Evolutionary conservation across 2,797 vertebrate species (phyloP), one percentile per base, ranked within the genome.

Genomic region (Syngnathus rostellatus): DNA sequence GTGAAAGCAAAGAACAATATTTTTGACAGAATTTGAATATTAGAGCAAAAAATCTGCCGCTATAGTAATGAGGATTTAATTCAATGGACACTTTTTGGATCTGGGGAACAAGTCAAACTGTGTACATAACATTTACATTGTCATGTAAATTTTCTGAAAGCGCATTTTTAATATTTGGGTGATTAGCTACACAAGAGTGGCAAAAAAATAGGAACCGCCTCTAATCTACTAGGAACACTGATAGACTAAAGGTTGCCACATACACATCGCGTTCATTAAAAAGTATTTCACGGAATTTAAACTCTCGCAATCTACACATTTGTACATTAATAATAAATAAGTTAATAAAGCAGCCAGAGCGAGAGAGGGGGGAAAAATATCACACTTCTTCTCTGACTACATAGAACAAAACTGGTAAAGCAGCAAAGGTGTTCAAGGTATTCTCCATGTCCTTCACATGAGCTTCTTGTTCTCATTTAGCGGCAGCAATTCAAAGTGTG

Each of bases 401-500:
- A 40, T 8, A 48, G 67, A 37, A 63, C 0, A 31, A 39, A 8
- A 40, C 37, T 59, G 57, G 31, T 59, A 59, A 40, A 40, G 19
- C 58, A 9, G 4, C 8, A 58, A 58, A 38, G 16, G 38, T n/a
- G 58, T 40, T n/a, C 8, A 23, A 31, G 9, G 43, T 46, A 31
- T 45, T 3, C 41, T 43, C 21, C 17, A 45, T 46, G 23, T 25
- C n/a, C 9, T 48, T 40, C 39, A 12, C n/a, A 41, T 61, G 68
- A 68, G 70, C 65, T 55, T 23, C 46, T 68, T 68, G 46, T 63
- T 63, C 62, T 67, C 72, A 74, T 81, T 81, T 77, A 73, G 63
- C 71, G 70, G 66, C 37, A 12, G 46, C n/a, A 21, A 43, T 68
- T 61, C 62, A 70, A 72, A 63, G 73, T 77, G 81, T 85, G 70